phyloP scores from a whole-genome alignment of 2,797 vertebrate species.

The Nannoperca obscura region DNA sequence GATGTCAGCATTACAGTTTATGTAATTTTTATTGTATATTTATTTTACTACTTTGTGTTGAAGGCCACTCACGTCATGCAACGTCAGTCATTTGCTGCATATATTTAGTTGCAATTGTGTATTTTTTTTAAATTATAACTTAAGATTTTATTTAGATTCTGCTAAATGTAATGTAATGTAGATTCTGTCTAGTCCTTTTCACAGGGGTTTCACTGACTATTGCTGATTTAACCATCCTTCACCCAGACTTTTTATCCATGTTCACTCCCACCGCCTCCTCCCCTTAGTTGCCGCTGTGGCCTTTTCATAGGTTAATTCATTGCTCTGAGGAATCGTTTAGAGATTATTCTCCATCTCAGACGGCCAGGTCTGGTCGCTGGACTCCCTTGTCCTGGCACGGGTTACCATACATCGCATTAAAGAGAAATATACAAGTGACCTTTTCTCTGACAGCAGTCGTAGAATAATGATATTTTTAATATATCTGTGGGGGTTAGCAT shows the following conservation, averaged over 20 bases:
- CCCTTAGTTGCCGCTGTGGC: not conserved
- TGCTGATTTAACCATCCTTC: not conserved
- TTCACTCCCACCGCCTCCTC: slow-evolving; percentile 5
- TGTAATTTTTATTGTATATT: slow-evolving; percentile 20
- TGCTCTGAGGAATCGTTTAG: slow-evolving; percentile 12
- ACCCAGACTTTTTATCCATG: not conserved
- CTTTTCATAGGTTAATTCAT: slow-evolving; percentile 34
- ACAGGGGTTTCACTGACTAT: not conserved
- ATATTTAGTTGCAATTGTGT: not conserved
- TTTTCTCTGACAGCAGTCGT: slow-evolving; percentile 4
- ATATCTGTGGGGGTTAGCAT: not conserved
- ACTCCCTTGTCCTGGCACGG: slow-evolving; percentile 23
- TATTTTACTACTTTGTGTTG: not conserved
- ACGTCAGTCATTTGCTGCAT: not conserved
- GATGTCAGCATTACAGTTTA: not conserved
- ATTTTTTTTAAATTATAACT: not conserved
- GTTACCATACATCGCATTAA: slow-evolving; percentile 16
- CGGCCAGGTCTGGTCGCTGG: slow-evolving; percentile 24
- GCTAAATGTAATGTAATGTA: no score
- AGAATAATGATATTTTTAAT: slow-evolving; percentile 1
- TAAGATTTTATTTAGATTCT: not conserved
- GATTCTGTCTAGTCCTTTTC: not conserved
- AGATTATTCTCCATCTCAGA: slow-evolving; percentile 22
- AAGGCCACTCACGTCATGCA: not conserved
- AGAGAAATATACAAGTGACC: not conserved